These are phyloP conservation scores for Bellardia bayeri DNA, from an alignment of 2,888 invertebrate species.

Conservation along the genomic window DNA sequence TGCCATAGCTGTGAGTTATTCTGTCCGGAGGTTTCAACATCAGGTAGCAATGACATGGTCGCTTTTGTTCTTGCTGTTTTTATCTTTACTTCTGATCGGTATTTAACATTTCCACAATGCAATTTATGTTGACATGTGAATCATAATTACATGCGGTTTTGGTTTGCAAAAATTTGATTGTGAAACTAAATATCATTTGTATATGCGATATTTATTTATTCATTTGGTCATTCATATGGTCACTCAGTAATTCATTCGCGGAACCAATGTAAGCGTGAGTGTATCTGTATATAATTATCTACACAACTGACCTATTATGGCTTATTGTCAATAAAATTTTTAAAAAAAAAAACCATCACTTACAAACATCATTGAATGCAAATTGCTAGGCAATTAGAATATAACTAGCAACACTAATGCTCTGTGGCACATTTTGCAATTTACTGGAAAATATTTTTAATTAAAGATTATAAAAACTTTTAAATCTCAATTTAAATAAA, in stretches of 20 bases:
- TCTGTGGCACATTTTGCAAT: too few species aligned
- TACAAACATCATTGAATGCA: too few species aligned
- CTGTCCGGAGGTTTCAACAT: neutral
- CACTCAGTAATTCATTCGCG: neutral
- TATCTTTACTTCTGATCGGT: neutral
- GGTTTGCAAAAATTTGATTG: neutral
- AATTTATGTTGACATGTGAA: slow-evolving; percentile 15
- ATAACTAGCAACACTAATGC: too few species aligned
- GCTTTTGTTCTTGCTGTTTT: neutral
- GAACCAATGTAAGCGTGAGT: neutral
- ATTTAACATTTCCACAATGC: neutral
- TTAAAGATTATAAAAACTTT: too few species aligned
- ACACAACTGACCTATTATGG: neutral
- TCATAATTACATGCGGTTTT: slow-evolving; percentile 15
- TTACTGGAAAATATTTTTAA: too few species aligned
- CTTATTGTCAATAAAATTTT: slow-evolving; percentile 1
- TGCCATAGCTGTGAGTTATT: neutral
- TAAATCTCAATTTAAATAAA: too few species aligned
- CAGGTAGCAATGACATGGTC: neutral
- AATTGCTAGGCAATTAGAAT: neutral
- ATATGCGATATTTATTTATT: neutral
- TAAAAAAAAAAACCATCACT: neutral
- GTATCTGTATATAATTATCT: slow-evolving; percentile 6
- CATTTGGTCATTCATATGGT: neutral
- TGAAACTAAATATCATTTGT: slow-evolving; percentile 5